phyloP scores from a whole-genome alignment of 2,797 vertebrate genomes.

The Gambelia wislizenii region DNA sequence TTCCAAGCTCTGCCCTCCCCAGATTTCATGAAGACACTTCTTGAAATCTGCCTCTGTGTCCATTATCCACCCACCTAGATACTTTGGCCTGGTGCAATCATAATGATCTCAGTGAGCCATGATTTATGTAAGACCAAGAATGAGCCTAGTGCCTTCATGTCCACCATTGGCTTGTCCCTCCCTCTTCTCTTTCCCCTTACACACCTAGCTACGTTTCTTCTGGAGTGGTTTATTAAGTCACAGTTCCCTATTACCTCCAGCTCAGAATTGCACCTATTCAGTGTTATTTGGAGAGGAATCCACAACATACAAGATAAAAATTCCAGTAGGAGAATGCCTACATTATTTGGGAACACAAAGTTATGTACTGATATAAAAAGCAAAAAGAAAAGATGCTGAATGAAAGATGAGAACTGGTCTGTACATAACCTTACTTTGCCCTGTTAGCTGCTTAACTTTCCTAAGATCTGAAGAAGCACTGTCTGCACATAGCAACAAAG shows the following conservation, averaged over 20 bases:
- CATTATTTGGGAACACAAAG: background rate
- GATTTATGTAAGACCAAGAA: background rate
- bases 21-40: background rate
- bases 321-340: background rate
- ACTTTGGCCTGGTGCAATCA: background rate
- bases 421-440: slow-evolving; percentile 33
- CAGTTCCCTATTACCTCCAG: too few relatives aligned
- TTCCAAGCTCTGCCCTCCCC: background rate
- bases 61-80: background rate
- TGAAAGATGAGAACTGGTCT: background rate
- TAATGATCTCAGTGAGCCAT: background rate
- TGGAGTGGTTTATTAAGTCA: background rate
- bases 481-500: slow-evolving; percentile 48
- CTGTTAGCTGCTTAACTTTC: slow-evolving; percentile 39
- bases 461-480: slow-evolving; percentile 32
- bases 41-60: background rate
- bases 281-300: background rate
- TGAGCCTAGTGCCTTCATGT: background rate
- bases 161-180: background rate
- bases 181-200: background rate
- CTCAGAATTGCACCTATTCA: background rate
- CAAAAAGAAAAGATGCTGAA: background rate
- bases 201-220: background rate
- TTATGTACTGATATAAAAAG: background rate
- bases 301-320: background rate